Base-by-base conservation (phyloP, 2,113 vertebrate genomes). In the Ciconia maguari region DNA sequence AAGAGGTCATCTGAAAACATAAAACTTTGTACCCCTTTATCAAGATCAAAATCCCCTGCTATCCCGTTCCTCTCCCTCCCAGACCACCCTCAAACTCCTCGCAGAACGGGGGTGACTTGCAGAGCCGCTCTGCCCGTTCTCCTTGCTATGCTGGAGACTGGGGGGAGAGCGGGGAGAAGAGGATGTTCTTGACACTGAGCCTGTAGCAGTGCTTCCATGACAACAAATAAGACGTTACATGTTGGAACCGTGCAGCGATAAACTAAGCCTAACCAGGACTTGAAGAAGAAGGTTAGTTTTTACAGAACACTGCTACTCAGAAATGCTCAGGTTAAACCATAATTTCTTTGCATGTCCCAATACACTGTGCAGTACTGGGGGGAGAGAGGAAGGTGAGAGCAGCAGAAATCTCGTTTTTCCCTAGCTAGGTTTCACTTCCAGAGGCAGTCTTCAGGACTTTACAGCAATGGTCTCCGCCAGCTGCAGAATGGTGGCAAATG, bases 141-240 rank as follows among this genome's bases (percentile, higher is more conserved):
- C 49, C 66, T 77, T 57, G 69, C 81, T 93, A 17, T 4, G 22
- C n/a, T 71, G 36, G 68, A 80, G 90, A 72, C 52, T 77, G 18
- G 13, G 55, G 10, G 1, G 46, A 74, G 36, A 83, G 48, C 5
- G 0, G 0, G 1, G 46, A 69, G 83, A 86, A 64, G 65, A 88
- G 48, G 77, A 87, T 91, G 83, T 27, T 89, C 83, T 69, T 97
- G 97, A 97, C 72, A 76, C 87, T 60, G 68, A 92, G 92, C 85
- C 46, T 82, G 64, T 92, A 97, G 82, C 92, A 55, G 76, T 54
- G 96, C 97, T 97, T 97, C 97, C 96, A 93, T 97, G 97, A 98
- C 97, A 98, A 97, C 96, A 97, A 98, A 97, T 93, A 93, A 92
- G 93, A 96, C 27, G 78, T 65, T 92, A 87, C 69, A 34, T 1